Conservation (phyloP, 2,888 invertebrate species). For the Neoscelio sp. region DNA sequence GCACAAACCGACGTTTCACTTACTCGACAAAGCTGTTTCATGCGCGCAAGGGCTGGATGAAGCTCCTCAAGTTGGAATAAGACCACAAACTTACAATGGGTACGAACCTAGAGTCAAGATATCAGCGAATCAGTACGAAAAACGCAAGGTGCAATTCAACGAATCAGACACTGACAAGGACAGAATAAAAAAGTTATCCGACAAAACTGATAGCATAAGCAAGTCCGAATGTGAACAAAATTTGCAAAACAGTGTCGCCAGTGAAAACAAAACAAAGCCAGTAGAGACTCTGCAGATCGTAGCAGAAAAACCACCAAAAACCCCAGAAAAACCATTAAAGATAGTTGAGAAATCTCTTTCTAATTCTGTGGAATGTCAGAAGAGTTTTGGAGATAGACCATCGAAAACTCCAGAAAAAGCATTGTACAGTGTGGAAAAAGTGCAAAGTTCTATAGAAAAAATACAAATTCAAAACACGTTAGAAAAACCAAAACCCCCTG, state of each 20-base stretch:
- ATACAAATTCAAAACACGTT: background rate
- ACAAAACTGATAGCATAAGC: background rate
- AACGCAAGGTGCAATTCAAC: constrained; percentile 76
- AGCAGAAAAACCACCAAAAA: constrained; percentile 20
- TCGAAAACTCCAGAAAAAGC: constrained; percentile 24
- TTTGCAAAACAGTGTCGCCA: constrained; percentile 3
- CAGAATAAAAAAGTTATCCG: constrained; percentile 19
- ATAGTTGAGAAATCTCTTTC: no score
- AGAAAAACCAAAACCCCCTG: constrained; percentile 32
- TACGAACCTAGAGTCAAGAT: constrained; percentile 79
- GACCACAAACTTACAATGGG: constrained; percentile 88
- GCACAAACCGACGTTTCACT: constrained; percentile 85
- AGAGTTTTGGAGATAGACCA: no score
- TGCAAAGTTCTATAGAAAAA: constrained; percentile 43
- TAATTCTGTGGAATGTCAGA: no score
- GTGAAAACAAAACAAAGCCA: constrained; percentile 25
- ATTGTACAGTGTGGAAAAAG: constrained; percentile 22
- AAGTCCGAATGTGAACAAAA: background rate
- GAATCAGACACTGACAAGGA: constrained; percentile 63
- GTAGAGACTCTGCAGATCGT: constrained; percentile 26
- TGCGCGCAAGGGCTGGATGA: constrained; percentile 90
- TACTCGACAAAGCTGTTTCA: constrained; percentile 91
- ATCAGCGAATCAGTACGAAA: constrained; percentile 60
- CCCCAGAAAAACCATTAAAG: constrained; percentile 17
- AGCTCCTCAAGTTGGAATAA: constrained; percentile 83